phyloP scores from a whole-genome alignment of 2,797 vertebrate genomes.

The Enteromius radiatus region DNA sequence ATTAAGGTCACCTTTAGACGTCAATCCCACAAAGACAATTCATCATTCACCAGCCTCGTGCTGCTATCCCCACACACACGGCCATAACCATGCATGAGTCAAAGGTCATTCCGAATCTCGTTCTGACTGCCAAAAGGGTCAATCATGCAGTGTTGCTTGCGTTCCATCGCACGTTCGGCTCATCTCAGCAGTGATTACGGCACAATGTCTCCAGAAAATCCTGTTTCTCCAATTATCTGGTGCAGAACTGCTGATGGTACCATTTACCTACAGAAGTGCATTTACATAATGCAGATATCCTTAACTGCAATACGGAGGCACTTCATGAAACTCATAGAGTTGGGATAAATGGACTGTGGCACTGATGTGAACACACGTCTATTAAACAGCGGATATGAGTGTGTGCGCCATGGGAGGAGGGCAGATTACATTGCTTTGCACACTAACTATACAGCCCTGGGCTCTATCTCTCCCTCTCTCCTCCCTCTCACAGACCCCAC shows the following conservation, averaged over 20 bases:
- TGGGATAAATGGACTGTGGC: constrained; percentile 59
- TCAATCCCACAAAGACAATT: constrained; percentile 47
- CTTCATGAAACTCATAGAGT: constrained; percentile 36
- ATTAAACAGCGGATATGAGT: constrained; percentile 54
- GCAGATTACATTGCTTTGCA: constrained; percentile 52
- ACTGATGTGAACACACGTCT: constrained; percentile 64
- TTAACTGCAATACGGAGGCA: constrained; percentile 50
- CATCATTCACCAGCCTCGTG: constrained; percentile 39
- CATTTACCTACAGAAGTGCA: constrained; percentile 54
- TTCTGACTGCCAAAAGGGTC: neutral
- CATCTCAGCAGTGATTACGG: neutral
- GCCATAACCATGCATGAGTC: neutral
- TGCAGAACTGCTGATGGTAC: constrained; percentile 45
- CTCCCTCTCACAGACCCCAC: constrained; percentile 45
- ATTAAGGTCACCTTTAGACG: constrained; percentile 67
- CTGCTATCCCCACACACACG: neutral
- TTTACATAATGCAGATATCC: constrained; percentile 59
- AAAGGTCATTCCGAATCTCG: neutral
- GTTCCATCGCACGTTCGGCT: neutral
- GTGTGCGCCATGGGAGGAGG: constrained; percentile 33
- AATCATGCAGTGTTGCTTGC: neutral
- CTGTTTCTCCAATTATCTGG: constrained; percentile 37
- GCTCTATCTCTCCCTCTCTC: constrained; percentile 36
- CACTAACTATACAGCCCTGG: constrained; percentile 51
- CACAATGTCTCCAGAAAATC: constrained; percentile 6